Conservation (phyloP, 2,888 invertebrate genomes). For the Lasioglossum malachurum region DNA sequence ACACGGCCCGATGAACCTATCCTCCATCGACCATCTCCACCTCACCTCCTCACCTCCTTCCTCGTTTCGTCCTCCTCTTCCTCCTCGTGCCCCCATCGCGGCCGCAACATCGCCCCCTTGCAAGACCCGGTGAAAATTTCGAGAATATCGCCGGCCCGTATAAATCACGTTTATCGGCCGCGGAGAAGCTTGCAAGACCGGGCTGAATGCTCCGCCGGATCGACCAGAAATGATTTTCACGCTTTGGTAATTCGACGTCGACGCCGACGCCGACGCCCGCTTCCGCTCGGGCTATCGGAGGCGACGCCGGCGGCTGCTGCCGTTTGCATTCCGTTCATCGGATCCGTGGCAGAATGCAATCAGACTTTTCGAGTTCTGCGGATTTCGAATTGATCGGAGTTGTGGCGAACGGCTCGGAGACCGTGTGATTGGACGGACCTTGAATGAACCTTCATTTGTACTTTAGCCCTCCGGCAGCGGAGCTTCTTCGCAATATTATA, state of each 20-base stretch:
- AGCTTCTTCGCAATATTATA: not conserved
- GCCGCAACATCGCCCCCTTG: constrained; percentile 29
- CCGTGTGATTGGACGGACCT: not conserved
- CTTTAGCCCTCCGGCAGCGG: too few species aligned
- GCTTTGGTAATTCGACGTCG: constrained; percentile 34
- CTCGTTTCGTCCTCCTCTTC: not conserved
- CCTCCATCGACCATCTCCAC: constrained; percentile 51
- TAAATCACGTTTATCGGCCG: constrained; percentile 61
- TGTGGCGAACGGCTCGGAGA: not conserved
- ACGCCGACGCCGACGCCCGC: not conserved
- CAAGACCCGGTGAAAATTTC: constrained; percentile 77
- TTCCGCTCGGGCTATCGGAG: constrained; percentile 3
- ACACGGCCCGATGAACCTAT: constrained; percentile 75
- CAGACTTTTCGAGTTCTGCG: not conserved
- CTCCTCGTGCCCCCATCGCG: constrained; percentile 28
- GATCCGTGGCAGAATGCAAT: not conserved
- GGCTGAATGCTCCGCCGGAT: constrained; percentile 48
- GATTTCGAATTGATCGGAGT: not conserved
- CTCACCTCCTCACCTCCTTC: not conserved
- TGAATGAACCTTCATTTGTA: not conserved
- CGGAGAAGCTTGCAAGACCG: constrained; percentile 48
- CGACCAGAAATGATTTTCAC: constrained; percentile 58
- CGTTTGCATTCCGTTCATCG: not conserved
- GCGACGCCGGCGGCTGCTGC: not conserved
- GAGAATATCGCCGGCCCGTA: constrained; percentile 78